Conservation (phyloP, 2,797 vertebrate species). For the Euthynnus affinis region DNA sequence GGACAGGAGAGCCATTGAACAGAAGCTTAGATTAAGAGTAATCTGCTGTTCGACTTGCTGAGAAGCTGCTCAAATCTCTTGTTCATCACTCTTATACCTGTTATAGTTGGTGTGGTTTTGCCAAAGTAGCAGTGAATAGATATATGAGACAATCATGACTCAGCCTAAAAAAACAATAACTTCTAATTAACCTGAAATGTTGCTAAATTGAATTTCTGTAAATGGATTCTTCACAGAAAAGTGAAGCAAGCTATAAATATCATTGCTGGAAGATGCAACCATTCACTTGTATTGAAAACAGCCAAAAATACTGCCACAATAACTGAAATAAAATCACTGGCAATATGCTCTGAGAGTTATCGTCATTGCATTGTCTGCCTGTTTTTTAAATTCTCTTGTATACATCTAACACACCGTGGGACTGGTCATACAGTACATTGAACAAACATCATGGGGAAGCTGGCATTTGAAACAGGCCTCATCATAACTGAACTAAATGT, state of each 20-base stretch:
- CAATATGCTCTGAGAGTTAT: slow-evolving; percentile 46
- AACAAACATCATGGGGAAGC: slow-evolving; percentile 68
- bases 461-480: slow-evolving; percentile 72
- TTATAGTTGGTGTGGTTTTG: slow-evolving; percentile 41
- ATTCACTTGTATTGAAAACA: slow-evolving; percentile 33
- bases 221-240: slow-evolving; percentile 19
- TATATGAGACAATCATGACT: background rate
- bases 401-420: slow-evolving; percentile 46
- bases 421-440: slow-evolving; percentile 63
- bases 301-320: slow-evolving; percentile 23
- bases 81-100: slow-evolving; percentile 50
- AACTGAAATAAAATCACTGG: slow-evolving; percentile 38
- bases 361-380: slow-evolving; percentile 54
- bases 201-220: background rate
- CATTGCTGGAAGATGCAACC: slow-evolving; percentile 21
- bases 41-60: slow-evolving; percentile 71
- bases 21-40: slow-evolving; percentile 81
- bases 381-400: slow-evolving; percentile 64
- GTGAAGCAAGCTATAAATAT: background rate
- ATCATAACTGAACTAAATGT: slow-evolving; percentile 76
- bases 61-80: slow-evolving; percentile 69
- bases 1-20: slow-evolving; percentile 77
- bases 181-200: slow-evolving; percentile 1
- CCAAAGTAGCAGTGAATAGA: slow-evolving; percentile 24
- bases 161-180: background rate